A percentile compares a stretch with the other conserved stretches of the same genome.
phyloP scores from a whole-genome alignment of 2,113 vertebrate genomes.

The Gracilinanus agilis region DNA sequence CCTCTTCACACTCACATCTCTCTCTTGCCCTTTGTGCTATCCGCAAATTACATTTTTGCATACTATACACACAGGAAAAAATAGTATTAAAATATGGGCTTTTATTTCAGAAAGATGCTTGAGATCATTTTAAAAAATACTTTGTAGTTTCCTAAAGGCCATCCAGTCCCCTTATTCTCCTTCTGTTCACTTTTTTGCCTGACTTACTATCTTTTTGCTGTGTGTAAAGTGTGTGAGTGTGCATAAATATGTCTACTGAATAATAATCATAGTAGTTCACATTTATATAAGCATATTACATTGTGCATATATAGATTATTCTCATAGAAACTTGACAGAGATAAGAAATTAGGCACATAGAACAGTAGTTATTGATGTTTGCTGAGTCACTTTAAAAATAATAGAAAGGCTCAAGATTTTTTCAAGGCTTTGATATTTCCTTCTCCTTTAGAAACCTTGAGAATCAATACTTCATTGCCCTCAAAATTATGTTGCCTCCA shows the following conservation, averaged over 20 bases:
- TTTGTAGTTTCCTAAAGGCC: not conserved
- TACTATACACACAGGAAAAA: not conserved
- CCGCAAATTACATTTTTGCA: too few relatives aligned
- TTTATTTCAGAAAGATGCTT: not conserved
- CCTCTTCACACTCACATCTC: not conserved
- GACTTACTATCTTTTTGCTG: not conserved
- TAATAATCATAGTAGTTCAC: not conserved
- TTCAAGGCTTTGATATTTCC: not conserved
- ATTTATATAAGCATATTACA: not conserved
- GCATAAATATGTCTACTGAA: not conserved
- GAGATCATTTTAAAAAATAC: not conserved
- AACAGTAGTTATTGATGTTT: not conserved
- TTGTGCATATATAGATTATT: not conserved
- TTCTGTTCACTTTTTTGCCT: not conserved
- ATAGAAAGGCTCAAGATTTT: not conserved
- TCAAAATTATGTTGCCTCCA: not conserved
- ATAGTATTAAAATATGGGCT: not conserved
- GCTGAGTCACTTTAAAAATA: not conserved
- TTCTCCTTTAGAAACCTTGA: not conserved
- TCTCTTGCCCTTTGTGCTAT: not conserved
- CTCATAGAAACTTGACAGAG: not conserved
- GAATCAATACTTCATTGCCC: not conserved
- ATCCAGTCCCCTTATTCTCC: not conserved
- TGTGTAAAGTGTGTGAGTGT: not conserved
- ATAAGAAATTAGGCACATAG: not conserved